Evolutionary conservation across 2,888 invertebrate genomes (phyloP).

Genomic region (Steinernema hermaphroditum): DNA sequence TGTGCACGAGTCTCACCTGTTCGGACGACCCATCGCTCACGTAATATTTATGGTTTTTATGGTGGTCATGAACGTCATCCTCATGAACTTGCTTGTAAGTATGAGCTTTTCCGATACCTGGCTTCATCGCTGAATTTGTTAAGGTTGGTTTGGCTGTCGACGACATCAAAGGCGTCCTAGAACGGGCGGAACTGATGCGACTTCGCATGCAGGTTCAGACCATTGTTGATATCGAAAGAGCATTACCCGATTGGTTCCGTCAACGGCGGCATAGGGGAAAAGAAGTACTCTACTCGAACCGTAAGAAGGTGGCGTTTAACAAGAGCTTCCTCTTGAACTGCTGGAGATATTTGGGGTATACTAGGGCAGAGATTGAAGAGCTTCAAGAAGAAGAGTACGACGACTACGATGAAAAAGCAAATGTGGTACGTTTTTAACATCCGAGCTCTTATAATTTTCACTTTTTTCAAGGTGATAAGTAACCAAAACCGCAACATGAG

Average conservation of each 20-base stretch:
- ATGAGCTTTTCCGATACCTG: not conserved
- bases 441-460: too few relatives aligned
- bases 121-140: not conserved
- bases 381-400: slow-evolving; percentile 21
- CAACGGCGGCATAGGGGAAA: not conserved
- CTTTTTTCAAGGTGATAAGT: not conserved
- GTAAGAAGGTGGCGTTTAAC: not conserved
- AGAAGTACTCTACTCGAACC: not conserved
- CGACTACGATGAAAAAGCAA: not conserved
- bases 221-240: slow-evolving; percentile 14
- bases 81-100: slow-evolving; percentile 68
- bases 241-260: not conserved
- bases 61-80: slow-evolving; percentile 67
- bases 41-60: slow-evolving; percentile 67
- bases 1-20: not conserved
- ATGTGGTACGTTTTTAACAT: not conserved
- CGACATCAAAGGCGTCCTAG: slow-evolving; percentile 71
- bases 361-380: not conserved
- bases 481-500: slow-evolving; percentile 21
- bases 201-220: slow-evolving; percentile 60
- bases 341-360: slow-evolving; percentile 3
- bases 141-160: slow-evolving; percentile 70
- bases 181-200: slow-evolving; percentile 69
- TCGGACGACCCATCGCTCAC: slow-evolving; percentile 63
- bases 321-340: not conserved